A percentile compares a stretch with the other conserved stretches of the same genome.
phyloP scores from a whole-genome alignment of 2,888 invertebrate species.

The Polymixis lichenea region DNA sequence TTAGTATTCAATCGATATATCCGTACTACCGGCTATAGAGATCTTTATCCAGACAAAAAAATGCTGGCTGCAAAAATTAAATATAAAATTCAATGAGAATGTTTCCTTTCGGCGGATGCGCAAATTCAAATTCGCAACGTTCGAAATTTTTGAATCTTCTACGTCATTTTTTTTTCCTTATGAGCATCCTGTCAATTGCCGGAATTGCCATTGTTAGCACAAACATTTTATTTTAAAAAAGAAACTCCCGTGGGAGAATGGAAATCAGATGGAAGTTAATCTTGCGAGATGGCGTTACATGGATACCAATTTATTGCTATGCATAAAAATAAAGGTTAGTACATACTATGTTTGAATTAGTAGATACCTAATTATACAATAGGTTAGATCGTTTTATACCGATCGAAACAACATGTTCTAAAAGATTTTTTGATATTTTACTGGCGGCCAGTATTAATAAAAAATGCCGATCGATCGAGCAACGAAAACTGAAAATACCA shows the following conservation, averaged over 20 bases:
- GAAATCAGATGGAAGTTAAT: constrained; percentile 9
- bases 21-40: constrained; percentile 69
- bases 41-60: constrained; percentile 68
- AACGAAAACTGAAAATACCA: neutral
- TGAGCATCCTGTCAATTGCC: constrained; percentile 33
- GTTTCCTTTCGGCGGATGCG: constrained; percentile 71
- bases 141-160: constrained; percentile 32
- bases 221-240: constrained; percentile 13
- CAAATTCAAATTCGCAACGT: constrained; percentile 57
- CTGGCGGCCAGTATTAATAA: neutral
- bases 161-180: constrained; percentile 45
- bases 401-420: neutral
- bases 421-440: neutral
- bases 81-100: constrained; percentile 30
- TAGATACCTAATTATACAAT: neutral
- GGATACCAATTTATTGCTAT: constrained; percentile 5
- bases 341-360: neutral
- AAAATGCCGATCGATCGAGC: neutral
- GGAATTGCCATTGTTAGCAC: constrained; percentile 14
- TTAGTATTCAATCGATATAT: constrained; percentile 79
- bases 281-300: neutral
- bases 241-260: constrained; percentile 3
- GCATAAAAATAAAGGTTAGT: neutral
- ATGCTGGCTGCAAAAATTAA: constrained; percentile 38
- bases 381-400: neutral